Evolutionary conservation across 1,140 invertebrate genomes (phyloP).

Genomic region (Coelopa frigida): DNA sequence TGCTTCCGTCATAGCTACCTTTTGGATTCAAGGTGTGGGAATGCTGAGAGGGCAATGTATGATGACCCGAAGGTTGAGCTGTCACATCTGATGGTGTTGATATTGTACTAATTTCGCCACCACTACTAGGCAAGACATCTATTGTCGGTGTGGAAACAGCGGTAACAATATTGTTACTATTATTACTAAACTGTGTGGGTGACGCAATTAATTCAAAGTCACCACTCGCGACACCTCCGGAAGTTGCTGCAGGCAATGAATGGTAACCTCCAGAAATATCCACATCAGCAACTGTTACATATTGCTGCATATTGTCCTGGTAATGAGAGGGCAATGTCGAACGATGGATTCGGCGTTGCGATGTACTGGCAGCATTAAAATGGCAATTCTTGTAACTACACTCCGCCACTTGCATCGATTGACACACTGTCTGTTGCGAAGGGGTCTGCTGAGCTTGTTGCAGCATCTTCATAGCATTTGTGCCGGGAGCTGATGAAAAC

Average conservation of each 20-base stretch:
- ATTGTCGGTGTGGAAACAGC: constrained; percentile 13
- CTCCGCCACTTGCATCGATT: constrained; percentile 15
- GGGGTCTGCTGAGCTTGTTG: background rate
- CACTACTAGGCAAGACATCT: constrained; percentile 8
- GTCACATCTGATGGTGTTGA: constrained; percentile 11
- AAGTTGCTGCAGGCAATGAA: constrained; percentile 21
- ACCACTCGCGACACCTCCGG: background rate
- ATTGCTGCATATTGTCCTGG: constrained; percentile 22
- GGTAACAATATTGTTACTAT: too few relatives aligned
- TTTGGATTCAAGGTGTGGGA: constrained; percentile 3
- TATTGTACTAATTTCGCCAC: constrained; percentile 8
- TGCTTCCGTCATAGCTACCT: constrained; percentile 14
- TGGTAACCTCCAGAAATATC: constrained; percentile 36
- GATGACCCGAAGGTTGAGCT: constrained; percentile 26
- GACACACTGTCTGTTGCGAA: background rate
- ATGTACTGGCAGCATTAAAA: constrained; percentile 24
- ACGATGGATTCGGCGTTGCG: constrained; percentile 24
- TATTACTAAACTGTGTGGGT: constrained; percentile 19
- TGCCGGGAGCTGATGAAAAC: background rate
- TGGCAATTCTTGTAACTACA: constrained; percentile 43
- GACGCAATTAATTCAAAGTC: constrained; percentile 22
- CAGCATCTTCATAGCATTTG: background rate
- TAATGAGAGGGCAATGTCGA: constrained; percentile 14
- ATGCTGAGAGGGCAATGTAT: constrained; percentile 24
- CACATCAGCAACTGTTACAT: constrained; percentile 38